Percentiles rank a stretch among this genome's conserved stretches.
phyloP scores from a whole-genome alignment of 2,888 invertebrate genomes.

The Serripes groenlandicus region DNA sequence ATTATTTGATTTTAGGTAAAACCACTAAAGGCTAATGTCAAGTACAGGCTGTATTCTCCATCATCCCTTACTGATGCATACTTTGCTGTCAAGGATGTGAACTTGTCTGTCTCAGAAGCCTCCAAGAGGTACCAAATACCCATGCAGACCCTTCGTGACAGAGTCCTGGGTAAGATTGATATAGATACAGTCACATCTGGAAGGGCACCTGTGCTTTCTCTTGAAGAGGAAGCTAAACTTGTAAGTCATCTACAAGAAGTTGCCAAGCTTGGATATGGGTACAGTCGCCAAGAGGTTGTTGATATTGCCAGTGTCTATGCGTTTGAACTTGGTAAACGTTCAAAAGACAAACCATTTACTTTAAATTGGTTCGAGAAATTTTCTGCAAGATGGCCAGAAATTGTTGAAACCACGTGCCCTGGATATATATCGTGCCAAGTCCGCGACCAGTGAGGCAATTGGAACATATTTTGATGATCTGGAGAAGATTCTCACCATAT shows the following conservation, averaged over 20 bases:
- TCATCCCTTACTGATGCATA: neutral
- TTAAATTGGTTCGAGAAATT: slow-evolving; percentile 6
- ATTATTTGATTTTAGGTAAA: slow-evolving; percentile 23
- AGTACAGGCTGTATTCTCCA: slow-evolving; percentile 4
- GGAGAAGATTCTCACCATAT: slow-evolving; percentile 27
- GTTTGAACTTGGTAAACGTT: neutral
- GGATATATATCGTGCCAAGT: slow-evolving; percentile 1
- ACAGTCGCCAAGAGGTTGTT: neutral
- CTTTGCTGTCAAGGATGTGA: neutral
- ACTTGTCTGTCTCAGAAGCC: neutral
- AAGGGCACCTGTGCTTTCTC: slow-evolving; percentile 7
- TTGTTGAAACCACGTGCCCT: slow-evolving; percentile 14
- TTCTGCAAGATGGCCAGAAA: slow-evolving; percentile 5
- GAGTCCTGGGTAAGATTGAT: slow-evolving; percentile 7
- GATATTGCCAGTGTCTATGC: slow-evolving; percentile 9
- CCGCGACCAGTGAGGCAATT: slow-evolving; percentile 5
- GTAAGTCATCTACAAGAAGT: slow-evolving; percentile 9
- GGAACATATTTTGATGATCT: slow-evolving; percentile 3
- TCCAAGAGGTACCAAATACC: slow-evolving; percentile 17
- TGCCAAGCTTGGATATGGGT: slow-evolving; percentile 13
- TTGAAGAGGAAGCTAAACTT: slow-evolving; percentile 12
- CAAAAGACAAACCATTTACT: slow-evolving; percentile 1
- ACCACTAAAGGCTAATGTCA: neutral
- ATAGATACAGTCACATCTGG: neutral
- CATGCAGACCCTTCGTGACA: neutral